A percentile compares a stretch with the other conserved stretches of the same genome.
These are phyloP conservation scores for Tauraco hartlaubi DNA, from an alignment of 2,797 vertebrate genomes.

Conservation along the genomic window DNA sequence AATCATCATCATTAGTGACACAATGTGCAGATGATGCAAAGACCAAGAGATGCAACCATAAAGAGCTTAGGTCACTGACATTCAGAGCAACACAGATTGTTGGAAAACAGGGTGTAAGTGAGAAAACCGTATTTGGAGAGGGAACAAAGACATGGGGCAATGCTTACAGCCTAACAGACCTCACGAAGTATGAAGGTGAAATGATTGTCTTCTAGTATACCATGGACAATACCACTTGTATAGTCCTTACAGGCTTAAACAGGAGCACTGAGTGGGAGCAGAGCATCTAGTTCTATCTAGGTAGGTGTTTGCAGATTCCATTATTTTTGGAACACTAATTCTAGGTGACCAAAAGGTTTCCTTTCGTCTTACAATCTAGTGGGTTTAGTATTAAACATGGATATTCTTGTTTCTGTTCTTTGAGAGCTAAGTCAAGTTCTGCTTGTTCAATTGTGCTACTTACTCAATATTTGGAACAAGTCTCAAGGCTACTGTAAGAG, in stretches of 20 bases:
- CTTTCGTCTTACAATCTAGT: background rate
- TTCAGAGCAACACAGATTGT: background rate
- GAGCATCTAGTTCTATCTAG: background rate
- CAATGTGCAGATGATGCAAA: background rate
- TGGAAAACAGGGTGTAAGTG: background rate
- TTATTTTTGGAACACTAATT: background rate
- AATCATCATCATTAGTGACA: background rate
- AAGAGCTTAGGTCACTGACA: background rate
- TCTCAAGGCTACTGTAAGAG: background rate
- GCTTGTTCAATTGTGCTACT: background rate
- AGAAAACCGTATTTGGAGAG: background rate
- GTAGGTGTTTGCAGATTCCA: background rate
- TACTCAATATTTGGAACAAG: background rate
- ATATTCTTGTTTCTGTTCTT: background rate
- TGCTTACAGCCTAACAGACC: background rate
- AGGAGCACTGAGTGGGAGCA: background rate
- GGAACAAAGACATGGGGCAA: background rate
- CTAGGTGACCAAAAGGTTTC: background rate
- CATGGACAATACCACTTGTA: background rate
- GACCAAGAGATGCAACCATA: background rate
- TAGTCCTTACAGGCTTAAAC: background rate
- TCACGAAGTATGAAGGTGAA: background rate
- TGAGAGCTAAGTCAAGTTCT: background rate
- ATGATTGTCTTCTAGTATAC: background rate
- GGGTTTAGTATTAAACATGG: background rate